phyloP scores from a whole-genome alignment of 1,140 invertebrate species.

The Procambarus clarkii region DNA sequence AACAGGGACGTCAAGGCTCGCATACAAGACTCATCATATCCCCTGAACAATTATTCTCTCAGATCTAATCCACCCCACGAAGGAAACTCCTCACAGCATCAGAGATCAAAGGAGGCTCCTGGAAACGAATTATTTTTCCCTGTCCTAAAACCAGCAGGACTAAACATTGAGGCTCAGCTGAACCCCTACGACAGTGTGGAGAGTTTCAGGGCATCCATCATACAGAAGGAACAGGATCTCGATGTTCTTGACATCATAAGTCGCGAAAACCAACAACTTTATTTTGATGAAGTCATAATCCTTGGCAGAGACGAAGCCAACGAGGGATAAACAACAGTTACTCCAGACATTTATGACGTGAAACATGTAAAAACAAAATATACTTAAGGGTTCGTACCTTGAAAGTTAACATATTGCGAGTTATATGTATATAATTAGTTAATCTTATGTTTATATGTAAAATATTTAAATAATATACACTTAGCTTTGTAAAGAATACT shows the following conservation, averaged over 20 bases:
- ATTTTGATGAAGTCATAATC: not conserved
- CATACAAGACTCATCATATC: not conserved
- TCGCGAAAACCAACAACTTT: not conserved
- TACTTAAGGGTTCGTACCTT: too few species aligned
- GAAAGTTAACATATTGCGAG: too few species aligned
- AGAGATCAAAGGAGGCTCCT: not conserved
- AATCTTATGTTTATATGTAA: too few species aligned
- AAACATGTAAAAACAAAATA: too few species aligned
- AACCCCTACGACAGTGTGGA: not conserved
- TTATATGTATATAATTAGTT: too few species aligned
- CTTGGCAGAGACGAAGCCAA: not conserved
- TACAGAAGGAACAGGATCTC: not conserved
- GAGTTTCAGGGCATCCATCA: not conserved
- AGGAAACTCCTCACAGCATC: not conserved
- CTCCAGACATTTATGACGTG: too few species aligned
- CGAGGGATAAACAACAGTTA: not conserved
- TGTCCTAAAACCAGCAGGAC: not conserved
- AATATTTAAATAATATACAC: too few species aligned
- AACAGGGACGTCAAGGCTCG: not conserved
- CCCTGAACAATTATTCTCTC: not conserved
- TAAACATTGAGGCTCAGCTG: slow-evolving; percentile 2
- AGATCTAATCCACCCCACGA: not conserved
- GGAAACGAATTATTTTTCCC: not conserved
- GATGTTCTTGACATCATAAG: not conserved
- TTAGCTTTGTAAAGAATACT: too few species aligned